Evolutionary conservation across 2,113 vertebrate species (phyloP), one percentile per base, ranked within the genome.

Genomic region (Oreochromis tanganicae): DNA sequence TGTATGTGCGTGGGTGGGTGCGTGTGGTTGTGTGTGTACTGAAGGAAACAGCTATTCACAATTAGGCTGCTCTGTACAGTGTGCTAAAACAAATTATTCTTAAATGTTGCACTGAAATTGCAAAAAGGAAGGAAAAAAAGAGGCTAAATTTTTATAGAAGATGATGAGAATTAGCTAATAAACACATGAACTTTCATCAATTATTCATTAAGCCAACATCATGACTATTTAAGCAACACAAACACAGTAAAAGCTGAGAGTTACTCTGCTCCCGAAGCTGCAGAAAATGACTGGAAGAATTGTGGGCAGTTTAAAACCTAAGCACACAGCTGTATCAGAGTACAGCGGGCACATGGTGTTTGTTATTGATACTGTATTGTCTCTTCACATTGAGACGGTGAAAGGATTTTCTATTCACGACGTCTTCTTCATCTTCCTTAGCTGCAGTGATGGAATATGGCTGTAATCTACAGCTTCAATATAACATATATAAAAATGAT

Each of bases 401-500:
- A 34, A 91, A 90, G 81, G 59, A 90, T 91, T 90, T 91, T 78
- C 75, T 43, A 90, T 92, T 86, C 88, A 63, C 68, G 17, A 19
- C 73, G 61, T 75, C 81, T 55, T 66, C 84, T 17, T 87, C 75
- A 54, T 81, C 82, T 75, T 61, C 63, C 2, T 11, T 9, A 43
- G 27, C 84, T 81, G 83, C 79, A 17, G 82, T 87, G 88, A 91
- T 89, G 87, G 88, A 93, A 89, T 82, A 83, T 41, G 81, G 80
- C 88, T 88, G 87, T 82, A 90, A 93, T 89, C 89, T 88, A 59
- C 83, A 3, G 84, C 92, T 85, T 89, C 89, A 89, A 93, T 91
- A 85, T 83, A 92, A 90, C 71, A 86, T 87, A 93, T 88, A 93
- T 88, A 87, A 92, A 90, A 90, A 92, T 90, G 89, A 92, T 89